Percentiles rank a stretch among this genome's conserved stretches.
phyloP scores from a whole-genome alignment of 2,113 vertebrate genomes.

The Sapajus apella region DNA sequence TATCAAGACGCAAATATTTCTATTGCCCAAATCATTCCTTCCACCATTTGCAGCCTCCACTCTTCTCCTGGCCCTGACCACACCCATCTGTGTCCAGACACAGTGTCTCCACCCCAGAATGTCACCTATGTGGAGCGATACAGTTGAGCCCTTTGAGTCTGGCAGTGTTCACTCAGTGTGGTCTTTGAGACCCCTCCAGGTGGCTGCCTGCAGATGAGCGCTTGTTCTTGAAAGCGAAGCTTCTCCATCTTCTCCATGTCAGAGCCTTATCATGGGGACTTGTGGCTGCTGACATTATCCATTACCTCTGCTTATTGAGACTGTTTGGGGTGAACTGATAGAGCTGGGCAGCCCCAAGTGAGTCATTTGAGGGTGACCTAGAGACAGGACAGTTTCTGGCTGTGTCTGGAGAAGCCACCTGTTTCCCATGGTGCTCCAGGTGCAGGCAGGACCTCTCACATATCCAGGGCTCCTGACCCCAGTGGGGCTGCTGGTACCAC shows the following conservation, averaged over 20 bases:
- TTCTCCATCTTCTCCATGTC: neutral
- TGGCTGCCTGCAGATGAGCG: no score
- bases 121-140: rapidly evolving
- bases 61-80: rapidly evolving
- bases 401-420: neutral
- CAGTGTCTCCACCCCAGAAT: neutral
- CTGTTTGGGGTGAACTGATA: neutral
- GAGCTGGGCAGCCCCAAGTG: neutral
- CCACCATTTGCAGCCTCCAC: no score
- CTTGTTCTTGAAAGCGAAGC: neutral
- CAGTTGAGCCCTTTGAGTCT: neutral
- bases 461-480: neutral
- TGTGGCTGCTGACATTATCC: rapidly evolving
- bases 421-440: no score
- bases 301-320: neutral
- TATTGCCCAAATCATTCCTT: no score
- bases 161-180: neutral
- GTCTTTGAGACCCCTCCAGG: neutral
- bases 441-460: rapidly evolving
- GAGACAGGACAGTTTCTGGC: rapidly evolving
- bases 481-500: rapidly evolving
- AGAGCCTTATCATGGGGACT: rapidly evolving
- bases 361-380: neutral
- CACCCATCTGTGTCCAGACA: no score
- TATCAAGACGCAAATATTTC: neutral